These are phyloP conservation scores for Xanthia togata DNA, from an alignment of 2,888 invertebrate species.

Conservation along the genomic window DNA sequence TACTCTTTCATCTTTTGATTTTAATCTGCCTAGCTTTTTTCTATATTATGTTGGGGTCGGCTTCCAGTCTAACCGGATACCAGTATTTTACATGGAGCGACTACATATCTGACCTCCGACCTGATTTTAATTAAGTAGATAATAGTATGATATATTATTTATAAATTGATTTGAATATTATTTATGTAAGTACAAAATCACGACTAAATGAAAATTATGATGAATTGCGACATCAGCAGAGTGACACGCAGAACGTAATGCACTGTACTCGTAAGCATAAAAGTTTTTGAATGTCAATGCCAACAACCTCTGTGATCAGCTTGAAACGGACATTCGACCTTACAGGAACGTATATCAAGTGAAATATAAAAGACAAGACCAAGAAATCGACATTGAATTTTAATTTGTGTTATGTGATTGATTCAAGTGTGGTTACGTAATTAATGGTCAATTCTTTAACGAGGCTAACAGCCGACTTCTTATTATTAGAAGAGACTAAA, in stretches of 20 bases:
- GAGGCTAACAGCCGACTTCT: background rate
- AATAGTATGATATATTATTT: background rate
- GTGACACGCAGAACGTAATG: conserved; percentile 9
- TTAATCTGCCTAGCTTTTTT: background rate
- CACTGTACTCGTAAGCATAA: conserved; percentile 13
- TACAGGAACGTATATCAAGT: conserved; percentile 43
- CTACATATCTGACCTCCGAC: background rate
- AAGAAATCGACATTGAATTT: conserved; percentile 58
- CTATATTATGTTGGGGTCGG: background rate
- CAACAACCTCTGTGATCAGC: conserved; percentile 51
- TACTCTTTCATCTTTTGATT: background rate
- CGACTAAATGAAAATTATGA: background rate
- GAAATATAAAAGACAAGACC: conserved; percentile 41
- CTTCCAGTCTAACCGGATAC: background rate
- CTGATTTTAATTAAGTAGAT: too few species aligned
- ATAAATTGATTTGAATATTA: background rate
- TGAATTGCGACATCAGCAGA: conserved; percentile 19
- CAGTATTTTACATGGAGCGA: too few species aligned
- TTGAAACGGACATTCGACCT: conserved; percentile 49
- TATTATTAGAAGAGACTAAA: background rate
- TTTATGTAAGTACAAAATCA: background rate
- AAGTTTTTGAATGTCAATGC: conserved; percentile 65
- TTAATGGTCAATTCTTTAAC: conserved; percentile 25
- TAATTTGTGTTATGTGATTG: conserved; percentile 53
- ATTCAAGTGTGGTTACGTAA: conserved; percentile 32